Percentiles rank a stretch among this genome's conserved stretches.
Evolutionary conservation across 1,140 invertebrate species (phyloP).

Genomic region (Lucilia sericata): DNA sequence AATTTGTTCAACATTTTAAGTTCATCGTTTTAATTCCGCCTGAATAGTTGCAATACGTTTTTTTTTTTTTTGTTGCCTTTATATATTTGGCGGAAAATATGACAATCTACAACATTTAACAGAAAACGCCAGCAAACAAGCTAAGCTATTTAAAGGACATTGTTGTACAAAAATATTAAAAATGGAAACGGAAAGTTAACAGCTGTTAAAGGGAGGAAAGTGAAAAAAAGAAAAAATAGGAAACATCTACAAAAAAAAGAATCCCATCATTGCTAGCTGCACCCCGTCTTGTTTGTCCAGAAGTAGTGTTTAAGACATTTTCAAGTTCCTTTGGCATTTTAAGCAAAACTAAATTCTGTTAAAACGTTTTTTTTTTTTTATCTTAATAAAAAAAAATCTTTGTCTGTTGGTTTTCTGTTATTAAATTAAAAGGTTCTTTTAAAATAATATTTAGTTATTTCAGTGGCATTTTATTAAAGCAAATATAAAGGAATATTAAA

Average conservation of each 20-base stretch:
- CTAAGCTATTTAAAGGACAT: neutral
- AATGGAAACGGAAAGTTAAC: conserved; percentile 22
- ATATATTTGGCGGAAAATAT: neutral
- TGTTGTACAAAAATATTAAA: conserved; percentile 14
- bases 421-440: neutral
- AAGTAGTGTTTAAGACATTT: no score
- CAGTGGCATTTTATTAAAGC: neutral
- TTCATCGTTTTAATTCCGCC: neutral
- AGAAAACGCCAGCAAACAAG: neutral
- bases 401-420: no score
- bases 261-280: no score
- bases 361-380: no score
- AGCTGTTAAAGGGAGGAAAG: neutral
- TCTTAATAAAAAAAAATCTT: no score
- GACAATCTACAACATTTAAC: neutral
- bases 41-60: conserved; percentile 17
- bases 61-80: neutral
- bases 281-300: no score
- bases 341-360: no score
- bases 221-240: neutral
- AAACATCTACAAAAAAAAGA: neutral
- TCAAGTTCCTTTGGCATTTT: no score
- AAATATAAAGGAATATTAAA: neutral
- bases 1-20: no score
- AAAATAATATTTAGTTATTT: neutral